Conservation (phyloP, 2,888 invertebrate species). For the Drosophila demipolita region DNA sequence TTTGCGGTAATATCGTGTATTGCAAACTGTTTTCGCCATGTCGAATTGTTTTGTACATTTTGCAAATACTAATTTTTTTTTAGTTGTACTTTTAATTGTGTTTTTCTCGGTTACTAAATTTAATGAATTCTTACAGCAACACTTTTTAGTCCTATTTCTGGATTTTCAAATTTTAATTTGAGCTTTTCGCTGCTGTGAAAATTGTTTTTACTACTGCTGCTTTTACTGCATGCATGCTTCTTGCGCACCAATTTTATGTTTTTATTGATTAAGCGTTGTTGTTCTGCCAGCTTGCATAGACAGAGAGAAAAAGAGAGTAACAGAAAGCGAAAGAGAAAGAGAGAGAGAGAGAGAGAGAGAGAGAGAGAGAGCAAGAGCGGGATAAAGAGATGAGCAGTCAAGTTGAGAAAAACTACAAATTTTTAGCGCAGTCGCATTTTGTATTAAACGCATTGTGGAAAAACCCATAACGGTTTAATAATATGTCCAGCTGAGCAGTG, state of each 20-base stretch:
- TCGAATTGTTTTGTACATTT: conserved; percentile 91
- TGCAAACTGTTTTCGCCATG: conserved; percentile 91
- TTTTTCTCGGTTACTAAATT: conserved; percentile 18
- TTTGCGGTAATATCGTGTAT: conserved; percentile 90
- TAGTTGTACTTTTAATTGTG: neutral
- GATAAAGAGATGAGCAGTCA: conserved; percentile 30
- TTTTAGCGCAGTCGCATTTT: conserved; percentile 50
- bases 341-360: conserved; percentile 10
- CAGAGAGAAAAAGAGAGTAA: conserved; percentile 12
- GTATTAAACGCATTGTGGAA: conserved; percentile 16
- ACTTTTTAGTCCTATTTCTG: conserved; percentile 23
- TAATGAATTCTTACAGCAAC: conserved; percentile 9
- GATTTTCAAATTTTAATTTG: conserved; percentile 13
- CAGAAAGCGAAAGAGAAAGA: conserved; percentile 7
- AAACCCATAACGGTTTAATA: conserved; percentile 21
- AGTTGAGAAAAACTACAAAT: conserved; percentile 19
- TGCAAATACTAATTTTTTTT: conserved; percentile 22
- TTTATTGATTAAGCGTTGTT: conserved; percentile 75
- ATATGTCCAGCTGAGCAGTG: conserved; percentile 10
- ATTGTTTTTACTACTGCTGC: conserved; percentile 43
- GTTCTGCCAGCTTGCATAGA: conserved; percentile 42
- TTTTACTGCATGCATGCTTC: conserved; percentile 61
- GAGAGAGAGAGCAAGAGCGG: neutral
- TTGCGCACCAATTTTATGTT: conserved; percentile 75
- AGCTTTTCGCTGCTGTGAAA: conserved; percentile 38